A percentile compares a stretch with the other conserved stretches of the same genome.
These are phyloP conservation scores for Tipula vernalis DNA, from an alignment of 2,888 invertebrate genomes.

Conservation along the genomic window DNA sequence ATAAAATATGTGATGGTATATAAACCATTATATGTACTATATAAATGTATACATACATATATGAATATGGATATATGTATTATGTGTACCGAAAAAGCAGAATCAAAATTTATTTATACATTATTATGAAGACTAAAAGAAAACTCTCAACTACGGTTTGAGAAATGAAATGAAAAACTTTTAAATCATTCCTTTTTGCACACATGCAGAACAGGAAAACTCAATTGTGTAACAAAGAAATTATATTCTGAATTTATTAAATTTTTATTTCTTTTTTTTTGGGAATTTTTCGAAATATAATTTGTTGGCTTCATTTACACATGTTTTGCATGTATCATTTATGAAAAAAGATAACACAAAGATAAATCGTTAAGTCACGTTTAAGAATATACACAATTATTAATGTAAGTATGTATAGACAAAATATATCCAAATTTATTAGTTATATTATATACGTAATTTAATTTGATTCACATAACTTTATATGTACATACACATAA, in stretches of 20 bases:
- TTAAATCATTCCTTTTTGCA: not conserved
- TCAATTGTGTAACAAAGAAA: slow-evolving; percentile 4
- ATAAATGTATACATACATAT: not conserved
- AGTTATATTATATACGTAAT: not conserved
- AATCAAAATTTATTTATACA: not conserved
- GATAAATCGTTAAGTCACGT: not conserved
- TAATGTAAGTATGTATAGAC: not conserved
- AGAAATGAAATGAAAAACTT: not conserved
- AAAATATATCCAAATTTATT: not conserved
- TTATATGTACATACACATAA: not conserved
- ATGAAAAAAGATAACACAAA: not conserved
- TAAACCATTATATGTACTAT: not conserved
- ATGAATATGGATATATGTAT: not conserved
- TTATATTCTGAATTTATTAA: not conserved
- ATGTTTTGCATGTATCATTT: not conserved
- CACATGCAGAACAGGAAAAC: not conserved
- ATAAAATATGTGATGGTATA: not conserved
- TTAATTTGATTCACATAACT: not conserved
- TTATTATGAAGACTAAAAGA: not conserved
- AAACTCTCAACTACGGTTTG: not conserved
- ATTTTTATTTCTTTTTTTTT: not conserved
- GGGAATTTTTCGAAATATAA: not conserved
- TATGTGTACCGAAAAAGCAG: not conserved
- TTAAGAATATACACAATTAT: not conserved
- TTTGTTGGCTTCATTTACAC: slow-evolving; percentile 1